Conservation (phyloP, 2,113 vertebrate species). For the Butastur rufipennis region DNA sequence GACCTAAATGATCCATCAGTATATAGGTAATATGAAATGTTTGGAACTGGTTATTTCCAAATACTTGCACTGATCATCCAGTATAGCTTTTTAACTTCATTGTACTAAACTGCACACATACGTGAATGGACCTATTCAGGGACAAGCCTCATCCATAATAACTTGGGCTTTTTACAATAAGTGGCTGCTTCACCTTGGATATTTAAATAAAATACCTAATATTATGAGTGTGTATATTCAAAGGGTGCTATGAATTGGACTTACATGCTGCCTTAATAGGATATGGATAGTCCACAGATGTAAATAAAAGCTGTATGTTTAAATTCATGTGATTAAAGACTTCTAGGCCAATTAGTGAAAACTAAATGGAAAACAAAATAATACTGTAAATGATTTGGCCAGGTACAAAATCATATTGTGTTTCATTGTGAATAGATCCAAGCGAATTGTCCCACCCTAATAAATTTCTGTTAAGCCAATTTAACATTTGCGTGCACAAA, state of each 20-base stretch:
- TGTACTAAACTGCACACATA: background rate
- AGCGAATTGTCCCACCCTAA: background rate
- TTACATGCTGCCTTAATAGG: background rate
- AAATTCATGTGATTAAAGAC: background rate
- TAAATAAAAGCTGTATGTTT: background rate
- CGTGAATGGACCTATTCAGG: background rate
- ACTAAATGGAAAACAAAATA: background rate
- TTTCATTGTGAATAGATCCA: background rate
- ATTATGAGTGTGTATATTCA: background rate
- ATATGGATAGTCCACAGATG: background rate
- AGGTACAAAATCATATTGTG: background rate
- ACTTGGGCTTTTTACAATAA: background rate
- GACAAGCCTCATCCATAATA: background rate
- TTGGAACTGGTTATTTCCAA: background rate
- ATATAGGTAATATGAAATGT: conserved; percentile 81
- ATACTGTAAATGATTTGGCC: background rate
- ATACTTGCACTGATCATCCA: background rate
- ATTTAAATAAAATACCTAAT: background rate
- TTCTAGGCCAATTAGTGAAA: background rate
- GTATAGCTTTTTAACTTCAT: background rate
- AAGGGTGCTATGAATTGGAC: background rate
- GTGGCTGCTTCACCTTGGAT: background rate
- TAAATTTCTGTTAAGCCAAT: background rate
- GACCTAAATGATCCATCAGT: conserved; percentile 86
- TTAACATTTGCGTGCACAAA: background rate